These are phyloP conservation scores for Hassar affinis DNA, from an alignment of 2,113 vertebrate species.

Conservation along the genomic window DNA sequence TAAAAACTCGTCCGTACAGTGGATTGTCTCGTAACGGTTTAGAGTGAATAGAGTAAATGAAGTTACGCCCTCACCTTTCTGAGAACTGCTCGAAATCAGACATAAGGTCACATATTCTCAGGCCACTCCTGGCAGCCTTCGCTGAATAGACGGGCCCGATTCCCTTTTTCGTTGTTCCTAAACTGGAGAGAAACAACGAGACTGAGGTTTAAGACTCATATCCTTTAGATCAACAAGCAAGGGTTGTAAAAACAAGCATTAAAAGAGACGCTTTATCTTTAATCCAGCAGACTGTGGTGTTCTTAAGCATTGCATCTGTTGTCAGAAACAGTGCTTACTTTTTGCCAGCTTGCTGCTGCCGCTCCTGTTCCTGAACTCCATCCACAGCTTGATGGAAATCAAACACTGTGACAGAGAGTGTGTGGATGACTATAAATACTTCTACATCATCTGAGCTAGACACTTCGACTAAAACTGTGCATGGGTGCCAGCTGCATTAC, in stretches of 20 bases:
- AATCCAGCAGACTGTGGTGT: conserved; percentile 7
- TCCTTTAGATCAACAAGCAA: background rate
- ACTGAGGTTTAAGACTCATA: background rate
- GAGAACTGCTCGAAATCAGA: conserved; percentile 93
- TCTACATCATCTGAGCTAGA: conserved; percentile 7
- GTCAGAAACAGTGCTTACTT: conserved; percentile 77
- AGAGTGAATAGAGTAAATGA: background rate
- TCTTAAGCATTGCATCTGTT: background rate
- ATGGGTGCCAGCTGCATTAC: background rate
- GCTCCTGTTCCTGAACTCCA: conserved; percentile 94
- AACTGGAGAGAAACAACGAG: conserved; percentile 70
- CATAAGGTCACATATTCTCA: conserved; percentile 95
- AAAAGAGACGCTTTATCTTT: background rate
- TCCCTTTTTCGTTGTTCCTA: conserved; percentile 97
- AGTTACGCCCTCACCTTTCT: conserved; percentile 77
- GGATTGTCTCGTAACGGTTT: background rate
- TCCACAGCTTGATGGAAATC: conserved; percentile 99
- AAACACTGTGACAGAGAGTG: conserved; percentile 82
- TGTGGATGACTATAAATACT: conserved; percentile 48
- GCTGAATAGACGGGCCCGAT: conserved; percentile 97
- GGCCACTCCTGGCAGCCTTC: conserved; percentile 92
- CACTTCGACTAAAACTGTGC: conserved; percentile 19
- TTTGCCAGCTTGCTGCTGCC: conserved; percentile 94
- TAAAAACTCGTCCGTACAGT: background rate
- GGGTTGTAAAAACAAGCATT: background rate